Base-by-base conservation (phyloP, 2,888 invertebrate species). In the Eustalomyia histrio region DNA sequence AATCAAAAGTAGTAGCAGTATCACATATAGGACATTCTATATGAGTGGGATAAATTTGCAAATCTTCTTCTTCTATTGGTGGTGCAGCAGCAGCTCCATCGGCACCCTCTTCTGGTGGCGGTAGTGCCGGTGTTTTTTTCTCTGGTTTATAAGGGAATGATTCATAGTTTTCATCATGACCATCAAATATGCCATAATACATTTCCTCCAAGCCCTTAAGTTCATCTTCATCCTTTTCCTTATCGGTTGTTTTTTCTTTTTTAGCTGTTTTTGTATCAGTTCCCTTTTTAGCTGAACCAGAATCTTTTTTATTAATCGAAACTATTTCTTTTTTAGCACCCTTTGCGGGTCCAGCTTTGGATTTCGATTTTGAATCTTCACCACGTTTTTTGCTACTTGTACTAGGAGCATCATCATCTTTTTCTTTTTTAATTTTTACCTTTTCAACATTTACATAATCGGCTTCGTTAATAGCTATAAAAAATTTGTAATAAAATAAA, bases 21-120 rank as follows among this genome's bases (percentile, higher is more conserved):
- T 92, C 90, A 88, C 95, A 96, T 55, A 93, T 91, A 10, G 94
- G 94, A 84, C 95, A 95, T 93, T 89, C 87, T 10, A 89, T 85
- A 4, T 83, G 80, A 18, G 86, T 82, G 7, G 85, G 80, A 75
- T 73, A 79, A 2, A 76, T 47, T n/a, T 47, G n/a, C 2, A 16
- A 18, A 29, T 50, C 60, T 1, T 71, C 67, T 3, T 79, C 81
- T 8, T 76, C 78, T 5, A 84, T 39, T 2, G 84, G 81, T 0
- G 83, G 29, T 9, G 35, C 43, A 10, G 6, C 17, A 0, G 47
- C 33, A 12, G 39, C 81, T 6, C 74, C 78, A 4, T 83, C 75
- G 18, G 83, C 84, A 29, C 29, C 29, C 29, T 29, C 29, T 29
- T 29, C 29, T 17, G 83, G 84, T 0, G 84, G 39, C 1, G 84